Conservation (phyloP, 2,113 vertebrate species). For the Anguilla japonica region DNA sequence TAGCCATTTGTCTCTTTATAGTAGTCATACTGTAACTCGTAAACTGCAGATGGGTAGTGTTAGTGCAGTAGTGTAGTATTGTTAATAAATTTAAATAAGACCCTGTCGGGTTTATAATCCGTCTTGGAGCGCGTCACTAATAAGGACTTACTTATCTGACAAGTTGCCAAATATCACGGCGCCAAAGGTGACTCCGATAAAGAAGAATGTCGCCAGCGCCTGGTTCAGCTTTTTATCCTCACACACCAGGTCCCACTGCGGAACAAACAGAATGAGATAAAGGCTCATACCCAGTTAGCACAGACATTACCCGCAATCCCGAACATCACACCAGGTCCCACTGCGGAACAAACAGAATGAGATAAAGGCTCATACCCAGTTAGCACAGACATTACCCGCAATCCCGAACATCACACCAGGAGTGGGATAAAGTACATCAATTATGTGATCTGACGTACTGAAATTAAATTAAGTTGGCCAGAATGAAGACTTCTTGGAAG, state of each 20-base stretch:
- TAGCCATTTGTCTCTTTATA: background rate
- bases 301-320: too few relatives aligned
- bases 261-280: too few relatives aligned
- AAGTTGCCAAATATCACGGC: conserved; percentile 77
- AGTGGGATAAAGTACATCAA: background rate
- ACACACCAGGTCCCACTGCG: conserved; percentile 85
- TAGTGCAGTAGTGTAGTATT: too few relatives aligned
- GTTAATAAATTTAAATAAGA: too few relatives aligned
- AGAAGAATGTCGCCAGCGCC: conserved; percentile 77
- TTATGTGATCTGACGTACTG: background rate
- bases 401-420: too few relatives aligned
- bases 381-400: too few relatives aligned
- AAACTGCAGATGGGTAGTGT: too few relatives aligned
- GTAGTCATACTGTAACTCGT: background rate
- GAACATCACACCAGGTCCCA: conserved; percentile 81
- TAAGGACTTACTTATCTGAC: conserved; percentile 74
- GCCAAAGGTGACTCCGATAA: conserved; percentile 73
- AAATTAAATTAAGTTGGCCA: background rate
- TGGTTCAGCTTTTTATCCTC: conserved; percentile 74
- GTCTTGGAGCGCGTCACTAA: background rate
- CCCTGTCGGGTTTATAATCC: too few relatives aligned
- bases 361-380: too few relatives aligned
- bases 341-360: conserved; percentile 52
- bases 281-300: too few relatives aligned
- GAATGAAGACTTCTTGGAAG: too few relatives aligned